Evolutionary conservation across 2,797 vertebrate species (phyloP), one percentile per base, ranked within the genome.

Genomic region (Bovichtus diacanthus): DNA sequence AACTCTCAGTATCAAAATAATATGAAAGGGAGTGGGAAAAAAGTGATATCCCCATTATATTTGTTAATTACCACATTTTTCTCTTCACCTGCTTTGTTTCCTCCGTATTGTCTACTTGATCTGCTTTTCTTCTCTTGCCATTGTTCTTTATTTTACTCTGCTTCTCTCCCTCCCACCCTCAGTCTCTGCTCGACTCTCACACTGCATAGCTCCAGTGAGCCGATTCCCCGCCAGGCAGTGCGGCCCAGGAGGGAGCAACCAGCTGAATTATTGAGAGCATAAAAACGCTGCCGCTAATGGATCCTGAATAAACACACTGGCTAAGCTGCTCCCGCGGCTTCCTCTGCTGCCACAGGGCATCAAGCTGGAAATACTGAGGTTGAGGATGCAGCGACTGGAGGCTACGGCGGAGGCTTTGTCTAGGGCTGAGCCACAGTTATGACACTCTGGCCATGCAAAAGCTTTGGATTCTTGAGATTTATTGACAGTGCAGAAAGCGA

Each of bases 181-280:
- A 10, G 23, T 51, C 62, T 56, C 58, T 50, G 56, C 85, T 60
- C 18, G 29, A 59, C 68, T 82, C 77, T 81, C 87, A 78, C 86
- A 72, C 63, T 70, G 82, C 53, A 68, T 58, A 87, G 88, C 89
- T 91, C 89, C 85, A 91, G 86, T 90, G 92, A 90, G 86, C 92
- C 55, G 86, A 81, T 82, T 91, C 90, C 78, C 83, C 89, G 78
- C 87, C 89, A 90, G 90, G 85, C 89, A 78, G 84, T 19, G 82
- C 77, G 38, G 89, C 88, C 91, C 92, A 86, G 87, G 92, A 88
- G 93, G 82, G 81, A 93, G 88, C 90, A 86, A 90, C 88, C 83
- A 84, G 88, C 90, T 94, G 92, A 95, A 95, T 95, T 95, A 95
- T 95, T 95, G 93, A 95, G 89, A 91, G 91, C 86, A 92, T 92